phyloP scores from a whole-genome alignment of 2,113 vertebrate species.

The Menura novaehollandiae region DNA sequence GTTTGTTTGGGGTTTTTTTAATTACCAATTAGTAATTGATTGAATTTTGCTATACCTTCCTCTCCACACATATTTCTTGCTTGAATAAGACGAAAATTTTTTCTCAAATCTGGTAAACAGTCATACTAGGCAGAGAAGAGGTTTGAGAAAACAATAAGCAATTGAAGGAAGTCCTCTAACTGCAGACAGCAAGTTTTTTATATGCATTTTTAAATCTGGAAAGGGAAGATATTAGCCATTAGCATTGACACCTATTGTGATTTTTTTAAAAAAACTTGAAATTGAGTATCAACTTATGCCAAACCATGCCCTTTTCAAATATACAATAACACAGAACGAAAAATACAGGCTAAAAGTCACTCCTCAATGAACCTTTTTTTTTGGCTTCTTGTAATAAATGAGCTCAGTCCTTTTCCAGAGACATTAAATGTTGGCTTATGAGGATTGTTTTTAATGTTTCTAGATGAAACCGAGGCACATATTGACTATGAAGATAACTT shows the following conservation, averaged over 20 bases:
- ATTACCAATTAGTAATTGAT: neutral
- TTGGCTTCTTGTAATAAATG: neutral
- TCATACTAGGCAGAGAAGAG: neutral
- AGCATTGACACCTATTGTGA: neutral
- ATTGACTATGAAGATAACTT: constrained; percentile 94
- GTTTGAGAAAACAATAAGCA: neutral
- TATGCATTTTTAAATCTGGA: neutral
- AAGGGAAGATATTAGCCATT: neutral
- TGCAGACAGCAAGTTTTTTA: neutral
- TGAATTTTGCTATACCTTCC: neutral
- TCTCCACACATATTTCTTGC: neutral
- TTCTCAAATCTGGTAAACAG: neutral
- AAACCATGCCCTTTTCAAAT: neutral
- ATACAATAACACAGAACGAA: neutral
- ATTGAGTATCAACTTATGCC: neutral
- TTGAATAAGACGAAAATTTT: neutral
- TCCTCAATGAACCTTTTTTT: neutral
- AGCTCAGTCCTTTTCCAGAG: neutral
- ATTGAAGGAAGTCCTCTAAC: neutral
- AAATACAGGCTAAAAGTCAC: neutral
- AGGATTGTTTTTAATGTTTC: neutral
- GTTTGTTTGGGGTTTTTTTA: neutral
- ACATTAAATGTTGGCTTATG: neutral
- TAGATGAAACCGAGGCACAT: constrained; percentile 82
- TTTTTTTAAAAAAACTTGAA: neutral